Percentiles rank a stretch among this genome's conserved stretches.
phyloP scores from a whole-genome alignment of 2,888 invertebrate genomes.

The Chrysina gloriosa region DNA sequence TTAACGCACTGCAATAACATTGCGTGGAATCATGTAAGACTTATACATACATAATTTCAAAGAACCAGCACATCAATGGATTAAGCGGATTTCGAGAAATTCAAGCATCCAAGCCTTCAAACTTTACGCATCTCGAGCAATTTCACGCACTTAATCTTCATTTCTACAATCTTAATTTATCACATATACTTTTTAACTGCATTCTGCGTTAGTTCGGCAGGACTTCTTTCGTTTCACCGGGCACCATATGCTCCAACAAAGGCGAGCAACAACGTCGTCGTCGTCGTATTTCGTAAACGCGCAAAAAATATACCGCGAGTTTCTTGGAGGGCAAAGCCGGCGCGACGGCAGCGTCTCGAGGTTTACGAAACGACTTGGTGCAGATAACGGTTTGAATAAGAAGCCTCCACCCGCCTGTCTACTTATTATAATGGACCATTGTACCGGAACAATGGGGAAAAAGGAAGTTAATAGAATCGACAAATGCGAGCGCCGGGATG shows the following conservation, averaged over 20 bases:
- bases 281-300: neutral
- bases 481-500: neutral
- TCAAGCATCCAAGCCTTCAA: no score
- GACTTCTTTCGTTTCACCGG: neutral
- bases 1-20: no score
- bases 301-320: neutral
- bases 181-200: no score
- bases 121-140: no score
- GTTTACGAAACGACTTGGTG: neutral
- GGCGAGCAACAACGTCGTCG: neutral
- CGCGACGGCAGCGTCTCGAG: neutral
- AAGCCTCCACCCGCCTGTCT: constrained; percentile 1
- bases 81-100: no score
- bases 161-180: no score
- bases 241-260: no score
- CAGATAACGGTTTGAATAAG: constrained; percentile 27
- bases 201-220: no score
- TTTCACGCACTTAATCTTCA: no score
- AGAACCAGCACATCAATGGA: no score
- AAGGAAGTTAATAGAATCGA: constrained; percentile 24
- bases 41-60: no score
- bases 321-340: neutral
- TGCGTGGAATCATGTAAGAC: no score
- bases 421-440: constrained; percentile 27
- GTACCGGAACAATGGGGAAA: constrained; percentile 22